Conservation (phyloP, 37 sponge, comb jelly and placozoan species). For the Ephydatia muelleri region DNA sequence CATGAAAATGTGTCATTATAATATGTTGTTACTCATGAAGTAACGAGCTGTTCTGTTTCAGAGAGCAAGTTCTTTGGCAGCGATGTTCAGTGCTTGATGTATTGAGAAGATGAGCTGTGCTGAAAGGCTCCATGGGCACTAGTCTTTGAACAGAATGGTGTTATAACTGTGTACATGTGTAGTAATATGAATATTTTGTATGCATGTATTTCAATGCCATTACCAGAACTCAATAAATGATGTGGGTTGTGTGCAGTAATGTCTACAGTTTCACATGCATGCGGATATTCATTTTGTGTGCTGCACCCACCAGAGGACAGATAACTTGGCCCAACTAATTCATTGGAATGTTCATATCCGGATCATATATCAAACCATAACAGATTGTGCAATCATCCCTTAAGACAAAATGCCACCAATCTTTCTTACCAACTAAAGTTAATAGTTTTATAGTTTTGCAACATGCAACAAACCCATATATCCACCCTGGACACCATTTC, state of each 20-base stretch:
- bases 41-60: not conserved
- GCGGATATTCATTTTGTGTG: not conserved
- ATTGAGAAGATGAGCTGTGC: conserved; percentile 1
- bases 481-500: too few relatives aligned
- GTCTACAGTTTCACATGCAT: not conserved
- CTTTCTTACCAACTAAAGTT: too few relatives aligned
- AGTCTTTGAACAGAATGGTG: not conserved
- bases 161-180: conserved; percentile 1
- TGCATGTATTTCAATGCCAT: not conserved
- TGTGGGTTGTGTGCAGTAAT: too few relatives aligned
- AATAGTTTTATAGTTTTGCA: too few relatives aligned
- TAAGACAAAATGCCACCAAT: too few relatives aligned
- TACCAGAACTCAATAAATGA: not conserved
- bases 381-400: not conserved
- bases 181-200: not conserved
- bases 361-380: not conserved
- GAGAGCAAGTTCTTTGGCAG: not conserved
- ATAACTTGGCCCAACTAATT: not conserved
- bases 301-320: not conserved
- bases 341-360: not conserved
- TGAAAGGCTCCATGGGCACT: not conserved
- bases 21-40: conserved; percentile 1
- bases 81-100: not conserved
- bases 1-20: conserved; percentile 1
- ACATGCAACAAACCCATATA: too few relatives aligned